A percentile compares a stretch with the other conserved stretches of the same genome.
Evolutionary conservation across 2,113 vertebrate genomes (phyloP).

Genomic region (Oophaga pumilio): DNA sequence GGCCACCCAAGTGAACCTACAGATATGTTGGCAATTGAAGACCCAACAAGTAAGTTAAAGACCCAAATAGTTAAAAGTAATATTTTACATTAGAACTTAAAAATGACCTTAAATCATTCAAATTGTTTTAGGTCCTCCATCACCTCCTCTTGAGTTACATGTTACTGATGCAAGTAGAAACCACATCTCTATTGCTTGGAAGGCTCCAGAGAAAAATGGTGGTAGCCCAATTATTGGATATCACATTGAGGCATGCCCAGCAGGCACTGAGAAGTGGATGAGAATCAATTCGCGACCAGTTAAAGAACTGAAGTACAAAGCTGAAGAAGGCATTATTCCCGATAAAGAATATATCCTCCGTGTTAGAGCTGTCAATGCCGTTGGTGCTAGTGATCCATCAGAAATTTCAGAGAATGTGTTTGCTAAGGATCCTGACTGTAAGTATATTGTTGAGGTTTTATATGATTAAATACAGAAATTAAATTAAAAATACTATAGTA

Average conservation of each 20-base stretch:
- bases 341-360: constrained; percentile 94
- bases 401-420: constrained; percentile 91
- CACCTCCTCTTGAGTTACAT: constrained; percentile 86
- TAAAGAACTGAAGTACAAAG: constrained; percentile 90
- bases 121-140: constrained; percentile 80
- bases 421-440: constrained; percentile 96
- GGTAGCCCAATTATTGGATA: constrained; percentile 93
- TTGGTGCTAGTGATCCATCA: constrained; percentile 92
- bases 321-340: constrained; percentile 90
- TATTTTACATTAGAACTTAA: background rate
- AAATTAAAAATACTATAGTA: background rate
- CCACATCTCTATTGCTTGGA: constrained; percentile 93
- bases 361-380: constrained; percentile 90
- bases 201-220: constrained; percentile 89
- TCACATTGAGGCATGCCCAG: constrained; percentile 93
- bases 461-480: background rate
- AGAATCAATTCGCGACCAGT: constrained; percentile 90
- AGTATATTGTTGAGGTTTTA: constrained; percentile 66
- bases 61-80: background rate
- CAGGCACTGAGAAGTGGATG: constrained; percentile 96
- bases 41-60: constrained; percentile 83
- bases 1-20: constrained; percentile 97
- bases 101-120: constrained; percentile 50
- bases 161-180: constrained; percentile 88
- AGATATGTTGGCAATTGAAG: constrained; percentile 86